These are phyloP conservation scores for Orchestia grillus DNA, from an alignment of 1,140 invertebrate species.

Conservation along the genomic window DNA sequence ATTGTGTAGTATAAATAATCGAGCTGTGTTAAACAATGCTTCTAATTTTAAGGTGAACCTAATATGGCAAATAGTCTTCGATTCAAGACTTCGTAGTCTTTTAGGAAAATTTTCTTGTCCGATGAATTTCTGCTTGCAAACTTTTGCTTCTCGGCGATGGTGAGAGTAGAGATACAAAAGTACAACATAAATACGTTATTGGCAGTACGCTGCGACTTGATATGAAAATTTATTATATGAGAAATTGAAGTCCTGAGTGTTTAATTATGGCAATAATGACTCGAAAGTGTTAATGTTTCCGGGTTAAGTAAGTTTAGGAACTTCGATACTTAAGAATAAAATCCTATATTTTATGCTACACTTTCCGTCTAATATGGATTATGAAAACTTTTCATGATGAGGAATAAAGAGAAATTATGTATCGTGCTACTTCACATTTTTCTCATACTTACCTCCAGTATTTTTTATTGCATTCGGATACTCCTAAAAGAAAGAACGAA, in stretches of 20 bases:
- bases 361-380: neutral
- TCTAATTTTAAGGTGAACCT: neutral
- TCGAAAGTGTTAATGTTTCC: neutral
- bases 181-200: neutral
- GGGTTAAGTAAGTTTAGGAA: neutral
- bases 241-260: neutral
- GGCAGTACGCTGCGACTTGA: neutral
- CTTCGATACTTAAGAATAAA: neutral
- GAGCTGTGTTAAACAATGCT: slow-evolving; percentile 30
- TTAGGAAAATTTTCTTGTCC: neutral
- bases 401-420: neutral
- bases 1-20: neutral
- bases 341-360: neutral
- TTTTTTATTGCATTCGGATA: neutral
- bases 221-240: neutral
- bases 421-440: neutral
- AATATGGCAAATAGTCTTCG: neutral
- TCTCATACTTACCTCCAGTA: too few species aligned
- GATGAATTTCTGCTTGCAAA: neutral
- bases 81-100: neutral
- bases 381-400: neutral
- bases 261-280: neutral
- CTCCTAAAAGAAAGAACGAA: neutral
- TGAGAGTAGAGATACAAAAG: neutral
- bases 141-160: neutral